Base-by-base conservation (phyloP, 2,888 invertebrate species). In the Cremastinae sp. region DNA sequence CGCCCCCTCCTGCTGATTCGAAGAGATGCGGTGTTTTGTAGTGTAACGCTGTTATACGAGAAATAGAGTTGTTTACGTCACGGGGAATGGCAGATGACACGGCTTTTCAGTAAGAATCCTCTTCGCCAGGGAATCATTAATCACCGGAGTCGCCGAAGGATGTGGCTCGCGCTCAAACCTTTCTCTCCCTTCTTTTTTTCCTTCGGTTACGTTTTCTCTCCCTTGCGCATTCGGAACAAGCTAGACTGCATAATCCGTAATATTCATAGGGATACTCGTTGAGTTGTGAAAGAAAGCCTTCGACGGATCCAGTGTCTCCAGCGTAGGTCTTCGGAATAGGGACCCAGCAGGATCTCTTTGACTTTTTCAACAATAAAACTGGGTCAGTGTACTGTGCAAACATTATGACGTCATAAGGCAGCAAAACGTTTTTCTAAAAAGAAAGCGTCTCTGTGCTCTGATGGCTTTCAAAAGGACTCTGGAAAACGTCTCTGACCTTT, bases 61-160 rank as follows among this genome's bases (percentile, higher is more conserved):
- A 72, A 76, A 82, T 82, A 79, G 79, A 82, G 81, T 80, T 81
- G 81, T 82, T 81, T 82, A 79, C 80, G 81, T 80, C 80, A 80
- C 79, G 72, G 75, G 74, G 74, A 79, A 79, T 80, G 76, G 79
- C 79, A 79, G 78, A 80, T 80, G 80, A 80, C 80, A 79, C 78
- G 80, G 79, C 80, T 79, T 77, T 80, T 80, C 80, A 78, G 72
- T 72, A 79, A 77, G 79, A 78, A 79, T 76, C 78, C 73, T 73
- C 68, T 69, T 72, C 61, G 49, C 61, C 53, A 59, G 51, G 71
- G 78, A 79, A 79, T 80, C 80, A 80, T 80, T 80, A 80, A 80
- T 80, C 80, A 80, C 70, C 71, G 14, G 55, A 73, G 76, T 76
- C 73, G 73, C 76, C 76, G 73, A 76, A 76, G 76, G 73, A 65